Evolutionary conservation across 2,797 vertebrate species (phyloP).

Genomic region (Luscinia luscinia): DNA sequence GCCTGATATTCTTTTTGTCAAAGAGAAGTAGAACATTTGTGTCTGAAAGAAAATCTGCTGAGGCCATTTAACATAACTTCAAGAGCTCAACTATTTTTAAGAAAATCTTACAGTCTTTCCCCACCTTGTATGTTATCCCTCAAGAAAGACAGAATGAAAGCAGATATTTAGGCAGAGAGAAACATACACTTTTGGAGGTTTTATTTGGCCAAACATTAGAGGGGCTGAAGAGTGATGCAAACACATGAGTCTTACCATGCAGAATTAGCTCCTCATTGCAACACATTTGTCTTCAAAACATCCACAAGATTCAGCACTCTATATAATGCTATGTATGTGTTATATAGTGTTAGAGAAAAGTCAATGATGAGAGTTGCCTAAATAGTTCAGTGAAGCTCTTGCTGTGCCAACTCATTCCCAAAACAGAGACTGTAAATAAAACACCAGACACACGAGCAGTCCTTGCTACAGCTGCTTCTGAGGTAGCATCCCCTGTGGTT

Average conservation of each 20-base stretch:
- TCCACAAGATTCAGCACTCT: neutral
- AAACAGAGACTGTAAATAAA: neutral
- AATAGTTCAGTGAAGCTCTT: neutral
- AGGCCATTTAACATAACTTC: neutral
- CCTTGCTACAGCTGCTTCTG: neutral
- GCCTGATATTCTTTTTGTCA: neutral
- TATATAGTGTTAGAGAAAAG: neutral
- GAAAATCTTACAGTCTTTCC: neutral
- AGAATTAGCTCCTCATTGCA: neutral
- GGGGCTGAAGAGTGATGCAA: neutral
- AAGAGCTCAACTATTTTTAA: neutral
- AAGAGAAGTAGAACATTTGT: neutral
- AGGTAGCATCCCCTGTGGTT: neutral
- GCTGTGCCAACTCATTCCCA: neutral
- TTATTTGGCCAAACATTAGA: neutral
- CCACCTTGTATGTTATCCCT: neutral
- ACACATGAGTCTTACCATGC: accelerated
- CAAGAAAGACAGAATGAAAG: neutral
- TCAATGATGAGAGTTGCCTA: neutral
- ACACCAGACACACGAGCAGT: accelerated
- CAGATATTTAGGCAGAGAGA: neutral
- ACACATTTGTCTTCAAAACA: neutral
- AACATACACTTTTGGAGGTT: neutral
- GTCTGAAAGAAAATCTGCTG: neutral
- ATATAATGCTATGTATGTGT: neutral